Conservation (phyloP, 2,888 invertebrate species). For the Ecdyonurus torrentis region DNA sequence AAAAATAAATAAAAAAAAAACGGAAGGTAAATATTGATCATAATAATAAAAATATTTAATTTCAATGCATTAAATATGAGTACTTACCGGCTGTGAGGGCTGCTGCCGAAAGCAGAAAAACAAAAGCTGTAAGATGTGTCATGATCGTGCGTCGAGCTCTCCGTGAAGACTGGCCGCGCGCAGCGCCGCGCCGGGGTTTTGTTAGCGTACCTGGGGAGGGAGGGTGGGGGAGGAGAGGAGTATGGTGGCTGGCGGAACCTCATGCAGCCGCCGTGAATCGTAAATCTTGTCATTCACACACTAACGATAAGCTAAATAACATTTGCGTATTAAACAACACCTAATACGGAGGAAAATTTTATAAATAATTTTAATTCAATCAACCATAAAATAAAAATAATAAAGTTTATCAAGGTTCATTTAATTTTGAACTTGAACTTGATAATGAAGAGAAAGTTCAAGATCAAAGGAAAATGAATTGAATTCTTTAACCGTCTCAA, state of each 20-base stretch:
- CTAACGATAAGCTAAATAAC: not conserved
- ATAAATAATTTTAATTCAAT: not conserved
- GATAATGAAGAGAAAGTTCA: too few relatives aligned
- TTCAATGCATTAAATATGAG: too few relatives aligned
- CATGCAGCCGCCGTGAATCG: not conserved
- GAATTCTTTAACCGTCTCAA: too few relatives aligned
- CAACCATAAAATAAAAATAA: too few relatives aligned
- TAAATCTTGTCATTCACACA: not conserved
- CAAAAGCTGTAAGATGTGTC: conserved; percentile 29
- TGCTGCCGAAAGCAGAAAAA: conserved; percentile 35
- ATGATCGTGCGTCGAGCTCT: conserved; percentile 24
- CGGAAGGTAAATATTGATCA: too few relatives aligned
- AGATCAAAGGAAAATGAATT: too few relatives aligned
- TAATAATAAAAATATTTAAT: too few relatives aligned
- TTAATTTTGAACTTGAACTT: too few relatives aligned
- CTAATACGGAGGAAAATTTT: not conserved
- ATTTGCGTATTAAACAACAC: not conserved
- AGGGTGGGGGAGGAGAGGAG: not conserved
- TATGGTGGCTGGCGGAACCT: not conserved
- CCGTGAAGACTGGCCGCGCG: conserved; percentile 20
- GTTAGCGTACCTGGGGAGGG: not conserved
- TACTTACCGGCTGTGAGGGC: conserved; percentile 39
- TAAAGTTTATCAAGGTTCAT: too few relatives aligned
- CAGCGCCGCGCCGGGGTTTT: conserved; percentile 19
- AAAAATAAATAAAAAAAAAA: too few relatives aligned